Conservation (phyloP, 2,797 vertebrate genomes). For the Sebastes hopkinsi region DNA sequence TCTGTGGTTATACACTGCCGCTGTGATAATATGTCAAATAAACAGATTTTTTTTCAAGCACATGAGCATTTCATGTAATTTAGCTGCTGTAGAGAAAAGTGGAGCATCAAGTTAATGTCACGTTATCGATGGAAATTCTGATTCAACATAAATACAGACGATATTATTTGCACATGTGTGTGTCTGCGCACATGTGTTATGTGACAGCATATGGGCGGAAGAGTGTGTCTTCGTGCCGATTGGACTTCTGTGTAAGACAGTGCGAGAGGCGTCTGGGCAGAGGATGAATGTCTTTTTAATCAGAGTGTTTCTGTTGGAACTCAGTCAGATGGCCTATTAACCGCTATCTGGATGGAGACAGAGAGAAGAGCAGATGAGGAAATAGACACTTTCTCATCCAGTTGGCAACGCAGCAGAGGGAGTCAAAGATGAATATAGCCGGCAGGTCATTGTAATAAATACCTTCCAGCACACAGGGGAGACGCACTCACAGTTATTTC, state of each 20-base stretch:
- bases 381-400: constrained; percentile 64
- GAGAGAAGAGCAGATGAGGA: constrained; percentile 55
- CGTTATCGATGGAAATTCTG: background rate
- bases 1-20: background rate
- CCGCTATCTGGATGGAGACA: constrained; percentile 42
- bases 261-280: constrained; percentile 47
- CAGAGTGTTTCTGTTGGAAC: constrained; percentile 74
- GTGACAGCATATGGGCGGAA: constrained; percentile 27
- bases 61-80: background rate
- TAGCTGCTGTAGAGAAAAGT: background rate
- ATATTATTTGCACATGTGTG: background rate
- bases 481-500: constrained; percentile 20
- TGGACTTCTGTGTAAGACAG: constrained; percentile 46
- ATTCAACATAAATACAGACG: constrained; percentile 1
- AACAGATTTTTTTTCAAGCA: background rate
- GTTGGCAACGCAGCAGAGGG: constrained; percentile 42
- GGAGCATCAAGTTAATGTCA: background rate
- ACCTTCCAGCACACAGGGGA: constrained; percentile 28
- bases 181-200: constrained; percentile 25
- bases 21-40: background rate
- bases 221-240: constrained; percentile 31
- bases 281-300: constrained; percentile 74
- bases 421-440: constrained; percentile 46
- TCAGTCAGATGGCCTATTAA: constrained; percentile 67
- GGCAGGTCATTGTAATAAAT: constrained; percentile 68